Evolutionary conservation across 1,140 invertebrate genomes (phyloP).

Genomic region (Popillia japonica): DNA sequence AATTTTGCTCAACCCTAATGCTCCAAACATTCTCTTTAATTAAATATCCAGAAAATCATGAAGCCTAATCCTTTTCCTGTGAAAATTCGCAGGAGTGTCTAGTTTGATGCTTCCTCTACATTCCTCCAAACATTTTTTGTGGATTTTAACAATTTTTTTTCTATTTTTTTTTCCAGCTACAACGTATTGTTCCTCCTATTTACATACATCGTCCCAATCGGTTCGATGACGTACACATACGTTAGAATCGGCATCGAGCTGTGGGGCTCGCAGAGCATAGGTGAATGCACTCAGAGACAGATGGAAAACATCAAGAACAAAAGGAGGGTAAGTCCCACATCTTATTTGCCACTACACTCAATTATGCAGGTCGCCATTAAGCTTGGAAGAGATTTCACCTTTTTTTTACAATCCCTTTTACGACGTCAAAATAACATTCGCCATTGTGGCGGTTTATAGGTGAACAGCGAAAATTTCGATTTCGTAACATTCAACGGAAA

Average conservation of each 20-base stretch:
- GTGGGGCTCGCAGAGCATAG: slow-evolving; percentile 95
- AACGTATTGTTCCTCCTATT: slow-evolving; percentile 88
- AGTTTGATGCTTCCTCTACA: too few relatives aligned
- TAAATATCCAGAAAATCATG: too few relatives aligned
- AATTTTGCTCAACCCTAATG: too few relatives aligned
- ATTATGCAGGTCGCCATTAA: background rate
- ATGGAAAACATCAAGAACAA: slow-evolving; percentile 93
- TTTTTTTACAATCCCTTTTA: background rate
- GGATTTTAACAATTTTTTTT: too few relatives aligned
- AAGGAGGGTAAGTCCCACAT: slow-evolving; percentile 88
- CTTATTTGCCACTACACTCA: too few relatives aligned
- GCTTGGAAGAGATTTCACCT: background rate
- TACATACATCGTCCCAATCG: slow-evolving; percentile 93
- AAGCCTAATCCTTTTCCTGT: too few relatives aligned
- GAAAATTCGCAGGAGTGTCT: too few relatives aligned
- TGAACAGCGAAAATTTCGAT: too few relatives aligned
- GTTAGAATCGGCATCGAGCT: slow-evolving; percentile 88
- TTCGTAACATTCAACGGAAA: too few relatives aligned
- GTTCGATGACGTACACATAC: slow-evolving; percentile 92
- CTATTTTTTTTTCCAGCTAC: slow-evolving; percentile 83
- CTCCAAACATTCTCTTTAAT: too few relatives aligned
- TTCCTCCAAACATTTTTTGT: too few relatives aligned
- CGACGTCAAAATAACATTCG: background rate
- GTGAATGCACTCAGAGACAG: slow-evolving; percentile 89
- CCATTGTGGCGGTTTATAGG: background rate